Base-by-base conservation (phyloP, 2,888 invertebrate genomes). In the Lordiphosa andalusiaca region DNA sequence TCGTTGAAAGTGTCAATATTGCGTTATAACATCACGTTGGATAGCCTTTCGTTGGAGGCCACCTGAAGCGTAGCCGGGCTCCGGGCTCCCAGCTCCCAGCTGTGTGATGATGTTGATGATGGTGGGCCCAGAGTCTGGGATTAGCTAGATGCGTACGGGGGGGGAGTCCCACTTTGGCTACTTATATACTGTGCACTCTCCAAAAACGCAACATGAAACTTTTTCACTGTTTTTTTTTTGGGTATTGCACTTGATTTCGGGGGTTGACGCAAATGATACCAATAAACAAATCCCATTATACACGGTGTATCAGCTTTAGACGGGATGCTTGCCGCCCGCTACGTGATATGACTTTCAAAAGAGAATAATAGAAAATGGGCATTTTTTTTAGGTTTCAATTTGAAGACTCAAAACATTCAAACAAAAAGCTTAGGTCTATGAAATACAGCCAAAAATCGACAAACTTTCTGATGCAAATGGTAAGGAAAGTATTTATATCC, bases 231-330 rank as follows among this genome's bases (percentile, higher is more conserved):
- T 30, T 30, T 25, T 25, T 25, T 9, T 30, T 9, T 0, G 30
- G 9, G 30, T 9, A 30, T 9, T 30, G 30, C 30, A 30, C 30
- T 30, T 30, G 30, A 30, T 30, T 9, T 16, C 9, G 19, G 49
- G 25, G 19, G 13, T 23, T 37, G 71, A 70, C 73, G 73, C 86
- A 87, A 88, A 87, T 87, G 86, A 86, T 86, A 85, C 85, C 88
- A 87, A 87, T 87, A 87, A 87, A 87, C 87, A 87, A 87, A 87
- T 87, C 87, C 87, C 83, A 87, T 88, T 87, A 86, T 87, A 87
- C 84, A 87, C 85, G 86, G 80, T 73, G 83, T 86, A 87, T 87
- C 87, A 87, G 87, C 86, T 86, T 84, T 78, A 61, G 86, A 73
- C 77, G 78, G 76, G 81, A 80, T 64, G 49, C 55, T 54, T 49